Conservation (phyloP, 2,888 invertebrate genomes). For the Allygus modestus region DNA sequence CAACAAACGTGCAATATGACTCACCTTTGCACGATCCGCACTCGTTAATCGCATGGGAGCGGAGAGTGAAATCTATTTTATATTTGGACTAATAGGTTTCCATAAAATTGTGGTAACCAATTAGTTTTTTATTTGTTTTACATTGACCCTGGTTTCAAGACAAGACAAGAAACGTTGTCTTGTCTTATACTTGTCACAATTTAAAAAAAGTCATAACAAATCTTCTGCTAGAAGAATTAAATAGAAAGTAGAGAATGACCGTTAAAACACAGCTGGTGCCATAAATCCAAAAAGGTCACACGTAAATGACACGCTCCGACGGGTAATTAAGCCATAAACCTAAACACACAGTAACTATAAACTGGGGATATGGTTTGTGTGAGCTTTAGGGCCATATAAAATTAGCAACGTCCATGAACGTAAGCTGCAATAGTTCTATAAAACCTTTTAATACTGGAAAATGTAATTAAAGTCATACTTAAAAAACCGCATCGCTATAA, state of each 20-base stretch:
- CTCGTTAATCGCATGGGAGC: no score
- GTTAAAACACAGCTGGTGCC: neutral
- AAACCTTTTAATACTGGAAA: neutral
- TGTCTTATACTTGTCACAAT: no score
- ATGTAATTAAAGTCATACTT: no score
- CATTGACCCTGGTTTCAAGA: no score
- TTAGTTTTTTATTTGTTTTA: no score
- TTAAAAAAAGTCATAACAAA: no score
- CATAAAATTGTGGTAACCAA: no score
- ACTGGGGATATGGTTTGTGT: neutral
- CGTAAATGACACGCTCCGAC: slow-evolving; percentile 16
- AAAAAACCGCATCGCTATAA: no score
- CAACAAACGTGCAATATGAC: neutral
- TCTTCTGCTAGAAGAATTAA: no score
- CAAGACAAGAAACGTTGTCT: no score
- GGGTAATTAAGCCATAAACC: slow-evolving; percentile 17
- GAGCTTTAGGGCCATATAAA: slow-evolving; percentile 4
- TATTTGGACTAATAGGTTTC: no score
- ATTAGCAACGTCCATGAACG: slow-evolving; percentile 7
- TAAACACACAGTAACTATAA: slow-evolving; percentile 28
- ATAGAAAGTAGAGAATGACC: neutral
- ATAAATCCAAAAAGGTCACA: slow-evolving; percentile 9
- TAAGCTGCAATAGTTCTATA: neutral
- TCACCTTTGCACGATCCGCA: neutral
- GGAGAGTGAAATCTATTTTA: no score